phyloP scores from a whole-genome alignment of 2,888 invertebrate species.

The Serrognathus titanus region DNA sequence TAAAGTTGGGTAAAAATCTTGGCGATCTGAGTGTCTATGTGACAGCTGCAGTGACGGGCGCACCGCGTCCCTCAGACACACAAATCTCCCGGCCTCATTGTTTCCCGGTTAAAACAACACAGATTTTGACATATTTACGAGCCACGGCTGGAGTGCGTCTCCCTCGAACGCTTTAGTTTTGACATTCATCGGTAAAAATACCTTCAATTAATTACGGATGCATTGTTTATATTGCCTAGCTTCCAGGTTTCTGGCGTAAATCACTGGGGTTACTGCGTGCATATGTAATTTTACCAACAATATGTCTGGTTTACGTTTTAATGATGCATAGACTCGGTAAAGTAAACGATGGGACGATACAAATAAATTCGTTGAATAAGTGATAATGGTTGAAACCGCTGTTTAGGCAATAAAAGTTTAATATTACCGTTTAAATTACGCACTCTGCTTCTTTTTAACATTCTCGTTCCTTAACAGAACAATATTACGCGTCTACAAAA shows the following conservation, averaged over 20 bases:
- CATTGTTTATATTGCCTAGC: conserved; percentile 23
- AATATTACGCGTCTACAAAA: no score
- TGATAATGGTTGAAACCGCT: background rate
- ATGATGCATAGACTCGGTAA: conserved; percentile 3
- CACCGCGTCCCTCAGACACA: conserved; percentile 43
- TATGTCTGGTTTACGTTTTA: conserved; percentile 5
- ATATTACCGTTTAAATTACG: background rate
- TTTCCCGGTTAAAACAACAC: conserved; percentile 50
- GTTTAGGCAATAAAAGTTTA: background rate
- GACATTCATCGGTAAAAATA: conserved; percentile 41
- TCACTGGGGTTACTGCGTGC: background rate
- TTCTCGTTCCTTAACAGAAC: no score
- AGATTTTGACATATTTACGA: conserved; percentile 50
- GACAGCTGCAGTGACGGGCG: conserved; percentile 46
- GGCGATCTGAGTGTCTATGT: conserved; percentile 31
- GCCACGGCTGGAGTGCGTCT: conserved; percentile 38
- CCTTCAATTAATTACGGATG: conserved; percentile 35
- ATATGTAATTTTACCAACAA: conserved; percentile 5
- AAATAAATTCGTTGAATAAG: background rate
- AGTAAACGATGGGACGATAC: background rate
- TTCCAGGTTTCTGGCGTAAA: conserved; percentile 2
- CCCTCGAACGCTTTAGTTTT: conserved; percentile 31
- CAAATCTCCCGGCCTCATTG: conserved; percentile 49
- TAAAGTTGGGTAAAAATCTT: conserved; percentile 13
- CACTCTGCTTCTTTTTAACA: background rate